These are phyloP conservation scores for Phyllostomus hastatus DNA, from an alignment of 2,113 vertebrate genomes.

Conservation along the genomic window DNA sequence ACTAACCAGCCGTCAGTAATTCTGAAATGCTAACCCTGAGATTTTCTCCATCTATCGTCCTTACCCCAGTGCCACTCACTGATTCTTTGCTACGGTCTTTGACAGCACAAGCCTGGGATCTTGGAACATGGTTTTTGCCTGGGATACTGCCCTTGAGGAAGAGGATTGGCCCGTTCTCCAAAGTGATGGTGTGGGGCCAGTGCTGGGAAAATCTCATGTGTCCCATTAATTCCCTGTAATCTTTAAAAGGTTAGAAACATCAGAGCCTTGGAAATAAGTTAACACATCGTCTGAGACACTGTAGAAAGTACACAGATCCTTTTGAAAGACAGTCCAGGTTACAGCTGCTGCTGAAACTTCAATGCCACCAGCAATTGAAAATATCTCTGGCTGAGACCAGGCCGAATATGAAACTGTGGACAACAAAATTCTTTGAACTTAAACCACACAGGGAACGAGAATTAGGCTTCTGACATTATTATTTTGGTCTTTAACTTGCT, in stretches of 20 bases:
- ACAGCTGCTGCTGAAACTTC: not conserved
- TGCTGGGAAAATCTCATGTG: not conserved
- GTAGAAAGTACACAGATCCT: not conserved
- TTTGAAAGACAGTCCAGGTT: not conserved
- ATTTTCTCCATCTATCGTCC: not conserved
- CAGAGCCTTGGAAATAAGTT: slow-evolving; percentile 32
- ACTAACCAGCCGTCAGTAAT: not conserved
- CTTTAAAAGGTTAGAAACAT: slow-evolving; percentile 26
- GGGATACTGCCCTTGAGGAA: not conserved
- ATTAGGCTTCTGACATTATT: not conserved
- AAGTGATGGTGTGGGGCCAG: not conserved
- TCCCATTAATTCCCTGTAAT: slow-evolving; percentile 7
- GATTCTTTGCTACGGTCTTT: not conserved
- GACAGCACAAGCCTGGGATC: not conserved
- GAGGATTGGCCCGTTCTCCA: not conserved
- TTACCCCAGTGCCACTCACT: not conserved
- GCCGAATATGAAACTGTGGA: not conserved
- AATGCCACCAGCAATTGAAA: not conserved
- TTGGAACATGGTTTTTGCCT: not conserved
- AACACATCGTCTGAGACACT: not conserved
- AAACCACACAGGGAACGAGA: not conserved
- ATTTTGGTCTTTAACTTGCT: not conserved
- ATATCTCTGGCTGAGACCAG: not conserved
- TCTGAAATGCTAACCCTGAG: too few relatives aligned
- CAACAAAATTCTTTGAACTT: slow-evolving; percentile 24